Evolutionary conservation across 2,113 vertebrate genomes (phyloP).

Genomic region (Chaetops frenatus): DNA sequence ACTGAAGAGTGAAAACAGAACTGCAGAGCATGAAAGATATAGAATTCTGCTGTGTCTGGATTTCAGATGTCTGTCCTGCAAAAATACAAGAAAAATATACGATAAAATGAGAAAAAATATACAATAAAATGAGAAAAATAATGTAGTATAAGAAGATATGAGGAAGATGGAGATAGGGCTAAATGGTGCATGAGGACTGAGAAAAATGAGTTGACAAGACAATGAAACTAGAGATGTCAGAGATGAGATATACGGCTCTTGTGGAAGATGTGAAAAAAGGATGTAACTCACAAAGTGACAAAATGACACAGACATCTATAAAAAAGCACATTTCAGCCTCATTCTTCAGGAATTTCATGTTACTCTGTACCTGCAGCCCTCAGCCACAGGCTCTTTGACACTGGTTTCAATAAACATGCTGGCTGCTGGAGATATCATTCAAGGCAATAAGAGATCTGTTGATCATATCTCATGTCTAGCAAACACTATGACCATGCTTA

Average conservation of each 20-base stretch:
- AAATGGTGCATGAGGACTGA: background rate
- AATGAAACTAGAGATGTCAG: background rate
- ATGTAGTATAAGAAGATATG: background rate
- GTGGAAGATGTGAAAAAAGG: background rate
- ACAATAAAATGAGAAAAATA: background rate
- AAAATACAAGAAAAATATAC: background rate
- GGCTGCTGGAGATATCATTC: constrained; percentile 11
- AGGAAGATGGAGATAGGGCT: background rate
- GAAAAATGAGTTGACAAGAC: constrained; percentile 38
- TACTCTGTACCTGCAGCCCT: background rate
- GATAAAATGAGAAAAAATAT: background rate
- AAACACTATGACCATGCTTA: background rate
- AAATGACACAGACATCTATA: background rate
- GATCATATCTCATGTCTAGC: background rate
- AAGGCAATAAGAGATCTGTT: background rate
- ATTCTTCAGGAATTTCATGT: background rate
- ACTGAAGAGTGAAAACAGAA: background rate
- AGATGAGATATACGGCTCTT: background rate
- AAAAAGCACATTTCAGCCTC: background rate
- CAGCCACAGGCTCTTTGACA: background rate
- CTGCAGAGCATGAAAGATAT: background rate
- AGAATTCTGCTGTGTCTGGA: background rate
- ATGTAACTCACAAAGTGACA: background rate
- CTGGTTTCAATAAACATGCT: background rate
- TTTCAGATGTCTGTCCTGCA: background rate